Conservation (phyloP, 2,797 vertebrate species). For the Rhodeus uyekii region DNA sequence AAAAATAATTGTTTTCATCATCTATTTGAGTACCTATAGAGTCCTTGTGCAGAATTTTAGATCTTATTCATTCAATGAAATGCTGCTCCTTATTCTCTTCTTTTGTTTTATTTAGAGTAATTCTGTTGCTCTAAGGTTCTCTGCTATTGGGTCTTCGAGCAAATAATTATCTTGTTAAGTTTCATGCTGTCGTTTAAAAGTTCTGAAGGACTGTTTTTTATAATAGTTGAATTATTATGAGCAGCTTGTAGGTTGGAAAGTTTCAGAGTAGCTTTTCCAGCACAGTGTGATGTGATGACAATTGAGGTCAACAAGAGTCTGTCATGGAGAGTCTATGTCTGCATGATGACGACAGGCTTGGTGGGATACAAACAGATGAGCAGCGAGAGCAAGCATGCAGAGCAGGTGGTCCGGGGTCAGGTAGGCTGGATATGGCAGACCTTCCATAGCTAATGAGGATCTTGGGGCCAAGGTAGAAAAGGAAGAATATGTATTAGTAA, state of each 20-base stretch:
- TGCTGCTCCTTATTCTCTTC: not conserved
- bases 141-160: not conserved
- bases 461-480: not conserved
- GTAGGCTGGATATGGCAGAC: not conserved
- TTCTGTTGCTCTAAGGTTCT: not conserved
- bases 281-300: slow-evolving; percentile 8
- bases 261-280: not conserved
- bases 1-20: not conserved
- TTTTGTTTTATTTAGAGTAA: not conserved
- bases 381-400: not conserved
- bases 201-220: too few relatives aligned
- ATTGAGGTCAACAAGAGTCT: slow-evolving; percentile 9
- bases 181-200: not conserved
- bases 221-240: not conserved
- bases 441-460: slow-evolving; percentile 24
- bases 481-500: slow-evolving; percentile 17
- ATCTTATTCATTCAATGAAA: not conserved
- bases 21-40: not conserved
- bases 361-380: slow-evolving; percentile 26
- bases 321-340: not conserved
- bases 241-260: not conserved
- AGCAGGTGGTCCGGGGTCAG: slow-evolving; percentile 24
- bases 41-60: not conserved
- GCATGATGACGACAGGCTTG: not conserved
- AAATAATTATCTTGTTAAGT: not conserved